Evolutionary conservation across 2,113 vertebrate genomes (phyloP).

Genomic region (Pollimyrus isidori): DNA sequence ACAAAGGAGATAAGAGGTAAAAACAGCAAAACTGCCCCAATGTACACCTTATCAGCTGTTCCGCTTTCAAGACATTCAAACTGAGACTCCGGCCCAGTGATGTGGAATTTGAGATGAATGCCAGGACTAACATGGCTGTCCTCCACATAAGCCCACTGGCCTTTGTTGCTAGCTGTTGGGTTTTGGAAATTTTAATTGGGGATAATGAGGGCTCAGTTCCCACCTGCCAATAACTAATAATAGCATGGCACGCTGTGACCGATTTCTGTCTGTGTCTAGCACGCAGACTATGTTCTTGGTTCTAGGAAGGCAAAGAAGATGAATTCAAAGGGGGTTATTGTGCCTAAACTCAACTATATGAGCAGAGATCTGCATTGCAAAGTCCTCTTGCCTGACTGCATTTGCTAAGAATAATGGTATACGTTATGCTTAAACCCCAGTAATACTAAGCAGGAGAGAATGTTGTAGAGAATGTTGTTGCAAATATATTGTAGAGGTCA

Average conservation of each 20-base stretch:
- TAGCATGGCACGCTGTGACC: conserved; percentile 44
- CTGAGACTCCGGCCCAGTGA: conserved; percentile 39
- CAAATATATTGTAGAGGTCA: background rate
- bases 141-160: conserved; percentile 14
- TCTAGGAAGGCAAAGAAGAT: background rate
- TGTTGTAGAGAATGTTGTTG: background rate
- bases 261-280: conserved; percentile 32
- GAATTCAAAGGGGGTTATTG: background rate
- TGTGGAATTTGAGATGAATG: conserved; percentile 41
- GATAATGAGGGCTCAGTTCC: conserved; percentile 49
- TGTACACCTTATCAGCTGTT: conserved; percentile 46
- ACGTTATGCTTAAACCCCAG: background rate
- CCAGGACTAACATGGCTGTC: conserved; percentile 30
- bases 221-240: conserved; percentile 48
- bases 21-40: conserved; percentile 18
- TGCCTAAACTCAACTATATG: background rate
- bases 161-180: conserved; percentile 41
- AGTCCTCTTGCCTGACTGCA: background rate
- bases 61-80: conserved; percentile 39
- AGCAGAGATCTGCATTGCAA: background rate
- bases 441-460: background rate
- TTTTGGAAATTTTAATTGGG: conserved; percentile 57
- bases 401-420: background rate
- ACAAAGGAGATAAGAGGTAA: conserved; percentile 14
- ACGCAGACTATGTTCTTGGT: conserved; percentile 26